Evolutionary conservation across 2,888 invertebrate species (phyloP).

Genomic region (Scaptomyza caliginosa): DNA sequence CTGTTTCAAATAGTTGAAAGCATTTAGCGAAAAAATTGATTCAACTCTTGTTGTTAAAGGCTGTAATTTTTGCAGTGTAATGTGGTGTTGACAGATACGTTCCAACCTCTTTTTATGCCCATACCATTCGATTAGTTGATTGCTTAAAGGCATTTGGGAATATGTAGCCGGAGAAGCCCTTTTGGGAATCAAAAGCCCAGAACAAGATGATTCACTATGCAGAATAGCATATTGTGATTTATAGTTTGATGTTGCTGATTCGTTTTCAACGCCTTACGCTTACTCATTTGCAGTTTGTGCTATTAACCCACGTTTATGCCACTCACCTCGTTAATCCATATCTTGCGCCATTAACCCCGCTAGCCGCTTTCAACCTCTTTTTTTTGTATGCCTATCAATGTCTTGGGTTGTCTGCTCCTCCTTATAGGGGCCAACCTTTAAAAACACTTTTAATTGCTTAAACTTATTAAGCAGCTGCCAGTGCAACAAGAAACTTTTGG

Average conservation of each 20-base stretch:
- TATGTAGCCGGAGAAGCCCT: too few species aligned
- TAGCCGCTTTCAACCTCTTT: conserved; percentile 18
- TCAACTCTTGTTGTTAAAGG: not conserved
- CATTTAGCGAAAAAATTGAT: conserved; percentile 45
- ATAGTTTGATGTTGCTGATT: conserved; percentile 10
- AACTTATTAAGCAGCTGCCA: conserved; percentile 78
- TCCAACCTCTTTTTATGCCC: conserved; percentile 3
- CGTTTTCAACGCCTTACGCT: not conserved
- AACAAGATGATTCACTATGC: conserved; percentile 7
- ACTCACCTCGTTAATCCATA: conserved; percentile 60
- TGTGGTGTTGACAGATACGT: conserved; percentile 29
- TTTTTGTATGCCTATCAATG: conserved; percentile 73
- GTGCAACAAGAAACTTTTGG: conserved; percentile 47
- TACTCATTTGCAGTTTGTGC: conserved; percentile 29
- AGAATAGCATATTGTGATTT: conserved; percentile 18
- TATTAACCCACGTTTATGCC: conserved; percentile 40
- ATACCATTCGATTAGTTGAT: not conserved
- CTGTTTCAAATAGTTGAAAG: conserved; percentile 47
- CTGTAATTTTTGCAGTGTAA: conserved; percentile 1
- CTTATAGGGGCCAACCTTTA: conserved; percentile 52
- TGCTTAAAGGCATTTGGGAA: too few species aligned
- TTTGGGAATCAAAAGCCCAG: not conserved
- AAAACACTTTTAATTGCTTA: conserved; percentile 73
- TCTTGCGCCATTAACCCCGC: conserved; percentile 18
- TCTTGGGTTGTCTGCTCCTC: conserved; percentile 39